These are phyloP conservation scores for Lophotriccus pileatus DNA, from an alignment of 2,797 vertebrate genomes.

Conservation along the genomic window DNA sequence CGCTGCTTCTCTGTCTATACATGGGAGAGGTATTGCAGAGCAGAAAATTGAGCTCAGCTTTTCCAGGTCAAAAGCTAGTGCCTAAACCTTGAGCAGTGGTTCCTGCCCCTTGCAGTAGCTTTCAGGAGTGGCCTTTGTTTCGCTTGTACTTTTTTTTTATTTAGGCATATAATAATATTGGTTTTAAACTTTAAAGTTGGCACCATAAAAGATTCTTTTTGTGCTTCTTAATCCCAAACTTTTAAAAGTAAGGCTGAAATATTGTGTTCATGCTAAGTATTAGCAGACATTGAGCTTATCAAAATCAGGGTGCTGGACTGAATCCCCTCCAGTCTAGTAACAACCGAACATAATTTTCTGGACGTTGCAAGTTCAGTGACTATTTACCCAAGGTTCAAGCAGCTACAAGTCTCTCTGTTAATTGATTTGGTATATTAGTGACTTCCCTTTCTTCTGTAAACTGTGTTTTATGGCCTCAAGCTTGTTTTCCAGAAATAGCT, in stretches of 20 bases:
- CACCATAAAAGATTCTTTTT: background rate
- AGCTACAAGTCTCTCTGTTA: background rate
- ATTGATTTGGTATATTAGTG: background rate
- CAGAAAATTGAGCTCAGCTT: background rate
- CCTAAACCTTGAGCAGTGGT: background rate
- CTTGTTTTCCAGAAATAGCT: background rate
- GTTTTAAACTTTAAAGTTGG: background rate
- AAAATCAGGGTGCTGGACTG: background rate
- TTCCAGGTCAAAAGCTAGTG: background rate
- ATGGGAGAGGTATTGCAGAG: background rate
- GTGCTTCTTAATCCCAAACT: background rate
- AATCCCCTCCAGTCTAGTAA: background rate
- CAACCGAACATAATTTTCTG: background rate
- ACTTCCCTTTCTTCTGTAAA: background rate
- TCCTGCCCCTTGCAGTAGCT: background rate
- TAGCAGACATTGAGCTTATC: background rate
- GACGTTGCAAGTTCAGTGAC: background rate
- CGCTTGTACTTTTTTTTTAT: background rate
- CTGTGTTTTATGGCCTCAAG: background rate
- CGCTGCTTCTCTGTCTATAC: background rate
- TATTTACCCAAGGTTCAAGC: background rate
- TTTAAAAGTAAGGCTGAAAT: background rate
- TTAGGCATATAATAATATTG: background rate
- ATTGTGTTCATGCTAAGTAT: background rate
- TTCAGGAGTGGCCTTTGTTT: background rate